Percentiles rank a stretch among this genome's conserved stretches.
Conservation (phyloP, 2,888 invertebrate species). For the Bellardia bayeri region DNA sequence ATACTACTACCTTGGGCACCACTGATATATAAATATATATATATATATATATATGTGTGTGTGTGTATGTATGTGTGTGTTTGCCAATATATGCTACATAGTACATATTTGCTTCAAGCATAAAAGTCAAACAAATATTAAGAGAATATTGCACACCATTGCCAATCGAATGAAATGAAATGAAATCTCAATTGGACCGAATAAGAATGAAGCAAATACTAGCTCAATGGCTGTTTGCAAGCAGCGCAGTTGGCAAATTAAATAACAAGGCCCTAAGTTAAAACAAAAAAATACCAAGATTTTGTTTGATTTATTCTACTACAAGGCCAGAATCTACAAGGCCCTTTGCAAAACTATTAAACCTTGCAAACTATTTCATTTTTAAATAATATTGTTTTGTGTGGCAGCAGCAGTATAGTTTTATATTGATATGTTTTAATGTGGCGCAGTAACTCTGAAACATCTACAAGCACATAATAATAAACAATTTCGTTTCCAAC, state of each 20-base stretch:
- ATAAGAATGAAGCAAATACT: constrained; percentile 45
- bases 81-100: constrained; percentile 41
- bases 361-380: not conserved
- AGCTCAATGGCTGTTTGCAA: not conserved
- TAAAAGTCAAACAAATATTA: constrained; percentile 61
- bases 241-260: not conserved
- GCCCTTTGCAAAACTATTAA: too few species aligned
- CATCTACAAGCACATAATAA: constrained; percentile 39
- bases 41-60: not conserved
- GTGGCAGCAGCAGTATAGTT: not conserved
- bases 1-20: too few species aligned
- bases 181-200: constrained; percentile 62
- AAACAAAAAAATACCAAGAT: too few species aligned
- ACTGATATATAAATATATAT: too few species aligned
- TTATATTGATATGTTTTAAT: constrained; percentile 49
- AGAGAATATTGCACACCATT: constrained; percentile 57
- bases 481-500: constrained; percentile 68
- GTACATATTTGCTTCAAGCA: constrained; percentile 58
- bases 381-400: constrained; percentile 37
- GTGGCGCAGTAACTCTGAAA: not conserved
- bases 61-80: constrained; percentile 2
- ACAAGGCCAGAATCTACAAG: too few species aligned
- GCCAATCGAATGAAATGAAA: constrained; percentile 63
- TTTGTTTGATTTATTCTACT: too few species aligned
- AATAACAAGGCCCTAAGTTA: not conserved